Evolutionary conservation across 1,140 invertebrate species (phyloP).

Genomic region (Holotrichia oblita): DNA sequence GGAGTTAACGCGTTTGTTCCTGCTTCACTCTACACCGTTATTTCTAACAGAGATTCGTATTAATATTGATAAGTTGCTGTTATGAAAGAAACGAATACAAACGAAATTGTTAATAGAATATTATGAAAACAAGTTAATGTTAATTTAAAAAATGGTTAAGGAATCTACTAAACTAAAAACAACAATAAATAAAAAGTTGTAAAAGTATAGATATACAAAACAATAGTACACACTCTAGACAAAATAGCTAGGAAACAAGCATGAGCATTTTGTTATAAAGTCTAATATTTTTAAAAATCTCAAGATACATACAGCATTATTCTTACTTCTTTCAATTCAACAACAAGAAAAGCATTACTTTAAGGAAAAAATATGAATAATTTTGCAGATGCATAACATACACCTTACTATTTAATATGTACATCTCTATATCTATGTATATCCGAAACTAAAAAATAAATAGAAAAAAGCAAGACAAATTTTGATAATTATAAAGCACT

Average conservation of each 20-base stretch:
- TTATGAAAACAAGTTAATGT: constrained; percentile 39
- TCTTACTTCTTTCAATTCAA: not conserved
- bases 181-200: constrained; percentile 21
- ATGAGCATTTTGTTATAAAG: constrained; percentile 1
- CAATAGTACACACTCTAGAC: not conserved
- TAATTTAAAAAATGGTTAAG: constrained; percentile 43
- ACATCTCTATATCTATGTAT: too few species aligned
- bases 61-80: constrained; percentile 30
- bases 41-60: constrained; percentile 2
- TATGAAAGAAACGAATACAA: not conserved
- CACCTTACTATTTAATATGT: not conserved
- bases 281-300: not conserved
- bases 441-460: too few species aligned
- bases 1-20: constrained; percentile 14
- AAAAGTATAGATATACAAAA: constrained; percentile 4
- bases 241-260: constrained; percentile 2
- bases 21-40: constrained; percentile 31
- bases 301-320: not conserved
- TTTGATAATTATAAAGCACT: too few species aligned
- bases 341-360: not conserved
- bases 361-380: not conserved
- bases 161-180: constrained; percentile 15
- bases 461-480: too few species aligned
- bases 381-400: constrained; percentile 21
- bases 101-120: constrained; percentile 37